A percentile compares a stretch with the other conserved stretches of the same genome.
Conservation (phyloP, 2,888 invertebrate genomes). For the Abrostola tripartita region DNA sequence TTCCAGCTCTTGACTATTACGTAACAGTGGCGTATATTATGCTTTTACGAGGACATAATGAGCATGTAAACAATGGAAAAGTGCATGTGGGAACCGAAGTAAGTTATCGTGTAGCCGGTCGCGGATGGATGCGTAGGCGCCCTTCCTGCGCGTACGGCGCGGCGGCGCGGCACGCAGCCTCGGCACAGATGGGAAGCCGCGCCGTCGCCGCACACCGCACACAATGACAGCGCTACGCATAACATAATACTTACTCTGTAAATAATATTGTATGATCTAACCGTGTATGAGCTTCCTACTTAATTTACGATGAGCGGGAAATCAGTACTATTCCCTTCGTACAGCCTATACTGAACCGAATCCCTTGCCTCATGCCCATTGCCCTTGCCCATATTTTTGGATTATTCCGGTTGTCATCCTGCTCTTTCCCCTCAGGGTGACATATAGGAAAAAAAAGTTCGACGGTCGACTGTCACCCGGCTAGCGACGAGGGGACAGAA, state of each 20-base stretch:
- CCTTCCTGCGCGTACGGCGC: conserved; percentile 28
- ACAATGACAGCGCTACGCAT: conserved; percentile 40
- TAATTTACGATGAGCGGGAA: too few species aligned
- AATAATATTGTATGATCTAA: conserved; percentile 35
- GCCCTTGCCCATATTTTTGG: too few species aligned
- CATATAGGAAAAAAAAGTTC: too few species aligned
- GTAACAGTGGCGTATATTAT: conserved; percentile 30
- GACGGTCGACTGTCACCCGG: too few species aligned
- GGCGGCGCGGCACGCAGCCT: conserved; percentile 1
- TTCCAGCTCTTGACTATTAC: conserved; percentile 23
- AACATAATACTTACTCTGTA: conserved; percentile 16
- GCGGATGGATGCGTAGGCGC: conserved; percentile 71
- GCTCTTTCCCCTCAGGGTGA: too few species aligned
- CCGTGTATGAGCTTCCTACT: conserved; percentile 24
- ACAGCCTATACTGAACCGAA: too few species aligned
- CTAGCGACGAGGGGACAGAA: too few species aligned
- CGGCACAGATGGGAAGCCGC: background rate
- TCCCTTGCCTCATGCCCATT: too few species aligned
- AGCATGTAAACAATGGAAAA: conserved; percentile 62
- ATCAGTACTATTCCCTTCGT: too few species aligned
- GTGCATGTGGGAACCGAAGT: conserved; percentile 65
- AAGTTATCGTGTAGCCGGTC: conserved; percentile 58
- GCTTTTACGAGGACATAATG: conserved; percentile 48
- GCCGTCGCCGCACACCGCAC: conserved; percentile 4
- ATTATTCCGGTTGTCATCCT: too few species aligned